Base-by-base conservation (phyloP, 2,113 vertebrate species). In the Amblyornis subalaris region DNA sequence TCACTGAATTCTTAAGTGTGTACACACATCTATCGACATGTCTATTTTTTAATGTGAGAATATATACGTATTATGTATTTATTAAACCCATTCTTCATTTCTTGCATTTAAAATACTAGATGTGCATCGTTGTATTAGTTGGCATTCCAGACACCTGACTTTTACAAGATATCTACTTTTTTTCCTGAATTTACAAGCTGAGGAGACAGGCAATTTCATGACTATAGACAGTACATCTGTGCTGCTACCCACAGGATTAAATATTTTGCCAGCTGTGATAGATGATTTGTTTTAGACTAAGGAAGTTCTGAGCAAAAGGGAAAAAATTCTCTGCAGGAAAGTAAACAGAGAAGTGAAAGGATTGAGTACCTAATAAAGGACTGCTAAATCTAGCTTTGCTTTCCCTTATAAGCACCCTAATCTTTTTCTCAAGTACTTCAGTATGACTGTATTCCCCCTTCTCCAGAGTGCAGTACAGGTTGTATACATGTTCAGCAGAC, bases 1-100 rank as follows among this genome's bases (percentile, higher is more conserved):
- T 35, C 16, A 67, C 10, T 50, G 44, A 1, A 24, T 64, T 53
- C 15, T 74, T 67, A n/a, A 42, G 5, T 33, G 5, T 53, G 23
- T 9, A 3, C 18, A 7, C 8, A 23, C 4, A 2, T 71, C 45
- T 74, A 19, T 25, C 58, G 40, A 53, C 8, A 13, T 0, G 0
- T 25, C 6, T 33, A 8, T 76, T 76, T 89, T 67, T 6, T 47
- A 60, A 60, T 25, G 5, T 93, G 31, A 54, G 1, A 18, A 26
- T 50, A 28, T 24, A 29, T 50, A 20, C 4, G 0, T 60, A 18
- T 54, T 57, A n/a, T 21, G 5, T 35, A 19, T 36, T 29, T 55
- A 57, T 58, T 66, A 90, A 90, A 44, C 7, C 4, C 1, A 6
- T 2, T 38, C 12, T 7, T 83, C 7, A 29, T 76, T 77, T 79